phyloP scores from a whole-genome alignment of 37 sponge, comb jelly and placozoan genomes.

The Chondrosia reniformis region DNA sequence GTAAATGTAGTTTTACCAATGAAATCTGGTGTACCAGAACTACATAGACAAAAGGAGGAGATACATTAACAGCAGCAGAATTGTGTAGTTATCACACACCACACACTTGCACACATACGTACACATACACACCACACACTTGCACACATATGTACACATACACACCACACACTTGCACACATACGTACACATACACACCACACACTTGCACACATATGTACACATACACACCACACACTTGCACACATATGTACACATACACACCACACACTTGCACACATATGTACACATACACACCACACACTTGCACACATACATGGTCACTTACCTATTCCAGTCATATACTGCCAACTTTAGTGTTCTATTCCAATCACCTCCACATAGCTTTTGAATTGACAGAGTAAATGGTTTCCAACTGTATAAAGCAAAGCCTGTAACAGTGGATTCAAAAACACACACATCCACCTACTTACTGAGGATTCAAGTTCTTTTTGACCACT shows the following conservation, averaged over 20 bases:
- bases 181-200: too few species aligned
- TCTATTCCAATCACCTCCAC: conserved; percentile 85
- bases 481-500: conserved; percentile 73
- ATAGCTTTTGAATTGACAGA: conserved; percentile 58
- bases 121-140: neutral
- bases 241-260: too few species aligned
- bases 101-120: neutral
- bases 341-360: conserved; percentile 67
- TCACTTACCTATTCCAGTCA: conserved; percentile 82
- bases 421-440: neutral
- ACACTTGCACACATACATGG: conserved; percentile 66
- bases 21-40: too few species aligned
- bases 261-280: neutral
- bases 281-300: neutral
- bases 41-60: too few species aligned
- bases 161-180: too few species aligned
- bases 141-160: neutral
- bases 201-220: too few species aligned
- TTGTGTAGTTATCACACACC: neutral
- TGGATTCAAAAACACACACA: neutral
- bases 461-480: conserved; percentile 52
- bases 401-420: conserved; percentile 69
- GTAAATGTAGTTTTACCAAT: conserved; percentile 55
- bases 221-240: too few species aligned
- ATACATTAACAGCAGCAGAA: too few species aligned